Conservation (phyloP, 2,113 vertebrate genomes). For the Poeciliopsis prolifica region DNA sequence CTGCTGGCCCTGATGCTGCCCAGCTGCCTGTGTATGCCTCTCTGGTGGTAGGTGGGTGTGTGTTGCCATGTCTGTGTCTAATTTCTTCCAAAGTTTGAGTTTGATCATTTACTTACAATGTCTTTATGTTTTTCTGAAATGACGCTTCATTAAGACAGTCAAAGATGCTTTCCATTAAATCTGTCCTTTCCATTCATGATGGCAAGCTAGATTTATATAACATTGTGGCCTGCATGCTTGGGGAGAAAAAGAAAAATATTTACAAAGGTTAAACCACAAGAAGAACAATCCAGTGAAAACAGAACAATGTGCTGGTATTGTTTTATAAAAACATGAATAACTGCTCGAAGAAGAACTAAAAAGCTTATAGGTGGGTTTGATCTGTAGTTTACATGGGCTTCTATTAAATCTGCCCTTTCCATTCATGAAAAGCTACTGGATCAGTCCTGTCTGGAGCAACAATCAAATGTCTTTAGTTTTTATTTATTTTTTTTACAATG, state of each 20-base stretch:
- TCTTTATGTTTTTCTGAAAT: background rate
- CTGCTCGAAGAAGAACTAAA: background rate
- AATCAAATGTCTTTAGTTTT: no score
- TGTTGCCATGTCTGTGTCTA: slow-evolving; percentile 18
- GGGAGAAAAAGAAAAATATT: slow-evolving; percentile 32
- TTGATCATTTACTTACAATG: background rate
- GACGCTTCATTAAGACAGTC: no score
- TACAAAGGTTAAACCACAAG: slow-evolving; percentile 33
- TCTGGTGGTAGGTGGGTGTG: slow-evolving; percentile 92
- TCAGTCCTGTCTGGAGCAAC: no score
- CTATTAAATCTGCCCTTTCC: no score
- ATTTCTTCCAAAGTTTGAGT: background rate
- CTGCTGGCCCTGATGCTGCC: slow-evolving; percentile 80
- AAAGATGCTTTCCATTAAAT: no score
- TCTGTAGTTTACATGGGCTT: slow-evolving; percentile 28
- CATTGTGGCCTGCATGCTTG: no score
- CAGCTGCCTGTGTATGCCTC: slow-evolving; percentile 76
- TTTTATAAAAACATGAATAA: background rate
- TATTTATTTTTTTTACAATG: no score
- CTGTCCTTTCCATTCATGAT: no score
- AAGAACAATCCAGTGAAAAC: background rate
- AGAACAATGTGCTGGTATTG: slow-evolving; percentile 3
- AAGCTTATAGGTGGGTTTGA: slow-evolving; percentile 55
- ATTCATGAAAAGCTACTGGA: no score
- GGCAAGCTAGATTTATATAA: no score